phyloP scores from a whole-genome alignment of 2,113 vertebrate species.

The Actinemys pallida region DNA sequence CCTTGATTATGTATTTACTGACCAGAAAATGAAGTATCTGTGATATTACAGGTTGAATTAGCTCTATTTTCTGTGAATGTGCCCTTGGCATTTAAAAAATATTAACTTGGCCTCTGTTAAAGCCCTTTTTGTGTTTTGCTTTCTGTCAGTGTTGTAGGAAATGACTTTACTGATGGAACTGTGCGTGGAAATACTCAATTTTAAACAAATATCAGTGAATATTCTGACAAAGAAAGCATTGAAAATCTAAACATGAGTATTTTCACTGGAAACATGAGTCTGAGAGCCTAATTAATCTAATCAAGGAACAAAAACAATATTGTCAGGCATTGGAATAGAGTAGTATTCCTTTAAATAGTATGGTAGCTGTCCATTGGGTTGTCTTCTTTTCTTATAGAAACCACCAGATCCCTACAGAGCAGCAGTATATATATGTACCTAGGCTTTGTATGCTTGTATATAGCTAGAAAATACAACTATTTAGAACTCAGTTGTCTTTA shows the following conservation, averaged over 20 bases:
- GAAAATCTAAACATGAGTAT: rapidly evolving
- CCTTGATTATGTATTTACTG: not conserved
- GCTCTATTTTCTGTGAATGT: not conserved
- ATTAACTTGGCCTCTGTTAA: not conserved
- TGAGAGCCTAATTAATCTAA: not conserved
- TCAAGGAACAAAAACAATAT: rapidly evolving
- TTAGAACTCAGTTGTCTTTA: rapidly evolving
- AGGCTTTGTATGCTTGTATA: not conserved
- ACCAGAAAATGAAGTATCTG: not conserved
- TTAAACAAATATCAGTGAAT: not conserved
- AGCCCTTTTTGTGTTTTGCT: not conserved
- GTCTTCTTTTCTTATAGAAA: rapidly evolving
- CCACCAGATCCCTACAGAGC: rapidly evolving
- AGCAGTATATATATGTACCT: rapidly evolving
- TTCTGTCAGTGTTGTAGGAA: not conserved
- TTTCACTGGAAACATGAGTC: rapidly evolving
- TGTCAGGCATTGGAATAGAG: rapidly evolving
- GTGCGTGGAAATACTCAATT: not conserved
- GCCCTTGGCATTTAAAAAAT: not conserved
- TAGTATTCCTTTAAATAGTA: not conserved
- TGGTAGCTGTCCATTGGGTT: rapidly evolving
- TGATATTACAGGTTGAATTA: not conserved
- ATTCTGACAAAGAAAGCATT: not conserved
- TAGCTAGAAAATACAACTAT: rapidly evolving
- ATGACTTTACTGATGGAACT: not conserved